Evolutionary conservation across 2,797 vertebrate species (phyloP).

Genomic region (Octomys mimax): DNA sequence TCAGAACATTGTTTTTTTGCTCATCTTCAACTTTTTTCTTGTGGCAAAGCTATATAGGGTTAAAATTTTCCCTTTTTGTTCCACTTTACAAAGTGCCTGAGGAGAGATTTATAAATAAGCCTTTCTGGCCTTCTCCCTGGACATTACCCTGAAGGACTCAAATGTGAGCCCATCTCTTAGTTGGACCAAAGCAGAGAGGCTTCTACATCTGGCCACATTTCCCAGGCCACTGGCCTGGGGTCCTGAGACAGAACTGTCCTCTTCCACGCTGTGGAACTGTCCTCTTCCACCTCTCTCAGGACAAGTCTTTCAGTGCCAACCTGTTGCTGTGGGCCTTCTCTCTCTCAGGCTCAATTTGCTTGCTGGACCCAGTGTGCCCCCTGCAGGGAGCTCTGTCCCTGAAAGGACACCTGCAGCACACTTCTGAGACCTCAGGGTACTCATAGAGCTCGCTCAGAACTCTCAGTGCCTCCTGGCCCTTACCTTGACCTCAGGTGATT

Average conservation of each 20-base stretch:
- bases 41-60: neutral
- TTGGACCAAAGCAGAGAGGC: no score
- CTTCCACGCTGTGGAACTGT: neutral
- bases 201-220: fast-evolving
- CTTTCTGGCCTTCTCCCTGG: neutral
- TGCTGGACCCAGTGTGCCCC: neutral
- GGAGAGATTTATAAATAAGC: neutral
- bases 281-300: neutral
- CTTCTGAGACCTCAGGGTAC: fast-evolving
- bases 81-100: neutral
- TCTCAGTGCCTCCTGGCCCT: fast-evolving
- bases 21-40: neutral
- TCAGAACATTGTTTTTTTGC: neutral
- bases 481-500: fast-evolving
- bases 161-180: neutral
- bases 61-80: neutral
- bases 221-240: neutral
- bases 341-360: neutral
- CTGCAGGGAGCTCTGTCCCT: neutral
- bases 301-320: neutral
- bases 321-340: neutral
- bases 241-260: neutral
- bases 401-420: neutral
- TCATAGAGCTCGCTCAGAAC: fast-evolving
- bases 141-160: no score